phyloP scores from a whole-genome alignment of 2,797 vertebrate species.

The Fistularia commersonii region DNA sequence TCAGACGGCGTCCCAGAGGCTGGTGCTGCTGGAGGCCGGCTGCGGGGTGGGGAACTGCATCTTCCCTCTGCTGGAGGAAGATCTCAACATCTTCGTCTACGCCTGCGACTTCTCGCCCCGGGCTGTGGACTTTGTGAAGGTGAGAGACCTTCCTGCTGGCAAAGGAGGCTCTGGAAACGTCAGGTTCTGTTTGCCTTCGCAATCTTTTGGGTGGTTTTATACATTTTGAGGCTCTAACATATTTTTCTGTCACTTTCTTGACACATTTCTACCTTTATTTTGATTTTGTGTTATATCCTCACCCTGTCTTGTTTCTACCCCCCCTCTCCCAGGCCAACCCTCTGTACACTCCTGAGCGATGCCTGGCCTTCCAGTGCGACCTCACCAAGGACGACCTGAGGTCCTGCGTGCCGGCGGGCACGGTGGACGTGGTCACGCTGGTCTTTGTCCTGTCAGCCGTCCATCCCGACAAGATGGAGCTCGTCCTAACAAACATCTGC shows the following conservation, averaged over 20 bases:
- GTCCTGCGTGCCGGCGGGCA: constrained; percentile 73
- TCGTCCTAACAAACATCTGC: constrained; percentile 82
- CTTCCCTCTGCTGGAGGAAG: constrained; percentile 91
- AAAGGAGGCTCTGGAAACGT: too few relatives aligned
- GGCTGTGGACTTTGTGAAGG: constrained; percentile 93
- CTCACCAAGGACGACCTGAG: constrained; percentile 87
- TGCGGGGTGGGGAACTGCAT: constrained; percentile 98
- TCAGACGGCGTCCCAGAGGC: constrained; percentile 83
- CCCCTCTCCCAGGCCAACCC: constrained; percentile 83
- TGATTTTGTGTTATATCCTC: too few relatives aligned
- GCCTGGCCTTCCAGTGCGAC: constrained; percentile 92
- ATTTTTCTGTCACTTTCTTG: too few relatives aligned
- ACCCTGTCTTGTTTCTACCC: not conserved
- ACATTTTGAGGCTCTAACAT: not conserved
- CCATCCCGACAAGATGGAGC: constrained; percentile 93
- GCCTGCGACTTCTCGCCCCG: constrained; percentile 97
- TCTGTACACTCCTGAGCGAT: constrained; percentile 79
- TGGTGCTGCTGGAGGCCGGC: constrained; percentile 92
- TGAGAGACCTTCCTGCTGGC: constrained; percentile 49
- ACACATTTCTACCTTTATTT: too few relatives aligned
- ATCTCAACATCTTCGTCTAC: constrained; percentile 86
- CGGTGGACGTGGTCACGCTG: constrained; percentile 84
- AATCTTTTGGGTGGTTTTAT: not conserved
- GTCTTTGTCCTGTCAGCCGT: constrained; percentile 94
- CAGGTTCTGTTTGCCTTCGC: too few relatives aligned